Evolutionary conservation across 2,888 invertebrate species (phyloP).

Genomic region (Drosophila nr. perissopoda): DNA sequence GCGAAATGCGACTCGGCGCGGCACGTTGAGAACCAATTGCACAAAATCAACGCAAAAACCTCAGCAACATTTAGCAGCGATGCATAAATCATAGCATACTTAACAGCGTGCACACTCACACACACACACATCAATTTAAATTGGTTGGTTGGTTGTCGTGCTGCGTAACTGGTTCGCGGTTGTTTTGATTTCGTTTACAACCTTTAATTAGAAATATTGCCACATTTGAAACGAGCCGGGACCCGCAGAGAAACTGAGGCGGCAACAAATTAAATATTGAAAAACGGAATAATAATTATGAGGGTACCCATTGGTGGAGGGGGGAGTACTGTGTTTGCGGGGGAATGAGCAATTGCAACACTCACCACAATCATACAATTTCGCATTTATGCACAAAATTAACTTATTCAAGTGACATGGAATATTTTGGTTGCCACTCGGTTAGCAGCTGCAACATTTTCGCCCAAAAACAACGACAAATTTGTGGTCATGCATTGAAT

Average conservation of each 20-base stretch:
- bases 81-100: slow-evolving; percentile 80
- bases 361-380: slow-evolving; percentile 62
- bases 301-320: neutral
- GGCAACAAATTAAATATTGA: slow-evolving; percentile 76
- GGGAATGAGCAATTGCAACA: slow-evolving; percentile 2
- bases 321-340: neutral
- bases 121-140: slow-evolving; percentile 20
- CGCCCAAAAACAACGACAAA: slow-evolving; percentile 35
- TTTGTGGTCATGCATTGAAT: slow-evolving; percentile 57
- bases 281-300: slow-evolving; percentile 74
- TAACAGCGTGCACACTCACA: slow-evolving; percentile 50
- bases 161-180: slow-evolving; percentile 63
- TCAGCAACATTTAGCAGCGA: slow-evolving; percentile 74
- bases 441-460: slow-evolving; percentile 36
- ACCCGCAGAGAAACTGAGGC: slow-evolving; percentile 11
- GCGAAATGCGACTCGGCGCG: neutral
- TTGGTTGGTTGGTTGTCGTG: slow-evolving; percentile 50
- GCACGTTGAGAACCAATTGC: slow-evolving; percentile 49
- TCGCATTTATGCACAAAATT: slow-evolving; percentile 75
- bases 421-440: slow-evolving; percentile 63
- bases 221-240: slow-evolving; percentile 70
- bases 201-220: slow-evolving; percentile 81
- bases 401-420: slow-evolving; percentile 77
- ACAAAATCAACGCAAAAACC: slow-evolving; percentile 70
- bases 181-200: slow-evolving; percentile 80